These are phyloP conservation scores for Gallirallus australis DNA, from an alignment of 2,797 vertebrate species.

Conservation along the genomic window DNA sequence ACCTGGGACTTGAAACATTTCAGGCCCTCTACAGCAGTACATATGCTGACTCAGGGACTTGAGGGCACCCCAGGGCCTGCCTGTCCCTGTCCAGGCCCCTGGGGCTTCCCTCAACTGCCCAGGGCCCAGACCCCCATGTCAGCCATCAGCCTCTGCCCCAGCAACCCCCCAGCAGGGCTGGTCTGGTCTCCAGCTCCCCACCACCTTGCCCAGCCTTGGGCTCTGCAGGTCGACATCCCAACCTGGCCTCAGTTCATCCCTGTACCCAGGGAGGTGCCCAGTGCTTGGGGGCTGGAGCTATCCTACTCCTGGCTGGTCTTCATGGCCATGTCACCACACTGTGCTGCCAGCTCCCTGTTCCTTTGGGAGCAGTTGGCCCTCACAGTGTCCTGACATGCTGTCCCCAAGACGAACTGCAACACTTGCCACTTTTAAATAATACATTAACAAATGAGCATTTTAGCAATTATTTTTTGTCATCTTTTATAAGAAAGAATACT, in stretches of 20 bases:
- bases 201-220: fast-evolving
- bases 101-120: background rate
- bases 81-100: background rate
- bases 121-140: background rate
- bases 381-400: background rate
- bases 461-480: background rate
- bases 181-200: background rate
- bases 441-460: background rate
- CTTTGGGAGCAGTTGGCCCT: background rate
- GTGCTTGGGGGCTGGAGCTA: background rate
- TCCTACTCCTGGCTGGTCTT: background rate
- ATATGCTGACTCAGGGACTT: background rate
- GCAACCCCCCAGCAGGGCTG: background rate
- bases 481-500: background rate
- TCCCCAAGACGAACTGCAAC: background rate
- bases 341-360: background rate
- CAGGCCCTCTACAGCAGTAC: background rate
- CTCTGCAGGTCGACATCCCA: background rate
- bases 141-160: background rate
- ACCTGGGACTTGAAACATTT: background rate
- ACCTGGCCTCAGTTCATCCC: background rate
- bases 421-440: background rate
- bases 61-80: fast-evolving
- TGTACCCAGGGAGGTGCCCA: background rate
- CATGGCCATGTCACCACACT: background rate